phyloP scores from a whole-genome alignment of 2,888 invertebrate species.

The Eilema griseolum region DNA sequence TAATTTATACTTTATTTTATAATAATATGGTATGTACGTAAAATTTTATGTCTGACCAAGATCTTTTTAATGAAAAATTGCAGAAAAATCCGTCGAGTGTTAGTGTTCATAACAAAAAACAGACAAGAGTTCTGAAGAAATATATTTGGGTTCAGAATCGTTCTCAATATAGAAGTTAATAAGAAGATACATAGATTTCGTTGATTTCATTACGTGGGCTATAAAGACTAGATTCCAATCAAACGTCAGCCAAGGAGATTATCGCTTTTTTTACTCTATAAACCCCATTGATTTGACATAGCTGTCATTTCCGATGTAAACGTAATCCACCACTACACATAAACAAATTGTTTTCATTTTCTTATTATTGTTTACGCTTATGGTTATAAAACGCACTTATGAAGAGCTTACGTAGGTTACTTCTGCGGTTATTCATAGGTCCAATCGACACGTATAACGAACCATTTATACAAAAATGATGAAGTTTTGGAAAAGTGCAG shows the following conservation, averaged over 20 bases:
- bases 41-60: too few relatives aligned
- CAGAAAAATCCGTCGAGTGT: too few relatives aligned
- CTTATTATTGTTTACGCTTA: constrained; percentile 70
- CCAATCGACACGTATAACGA: constrained; percentile 49
- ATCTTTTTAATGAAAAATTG: too few relatives aligned
- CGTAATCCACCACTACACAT: constrained; percentile 50
- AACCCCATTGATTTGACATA: neutral
- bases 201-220: neutral
- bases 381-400: constrained; percentile 61
- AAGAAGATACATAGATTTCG: too few relatives aligned
- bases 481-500: constrained; percentile 92
- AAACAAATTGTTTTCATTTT: constrained; percentile 68
- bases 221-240: constrained; percentile 9
- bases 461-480: constrained; percentile 85
- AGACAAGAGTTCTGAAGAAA: too few relatives aligned
- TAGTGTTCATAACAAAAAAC: too few relatives aligned
- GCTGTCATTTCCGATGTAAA: constrained; percentile 51
- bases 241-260: neutral
- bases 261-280: neutral
- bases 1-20: too few relatives aligned
- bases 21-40: too few relatives aligned
- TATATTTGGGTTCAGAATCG: too few relatives aligned
- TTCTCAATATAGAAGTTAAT: too few relatives aligned
- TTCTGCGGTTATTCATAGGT: constrained; percentile 47
- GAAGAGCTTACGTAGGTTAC: constrained; percentile 59